Base-by-base conservation (phyloP, 2,113 vertebrate genomes). In the Hoplias malabaricus region DNA sequence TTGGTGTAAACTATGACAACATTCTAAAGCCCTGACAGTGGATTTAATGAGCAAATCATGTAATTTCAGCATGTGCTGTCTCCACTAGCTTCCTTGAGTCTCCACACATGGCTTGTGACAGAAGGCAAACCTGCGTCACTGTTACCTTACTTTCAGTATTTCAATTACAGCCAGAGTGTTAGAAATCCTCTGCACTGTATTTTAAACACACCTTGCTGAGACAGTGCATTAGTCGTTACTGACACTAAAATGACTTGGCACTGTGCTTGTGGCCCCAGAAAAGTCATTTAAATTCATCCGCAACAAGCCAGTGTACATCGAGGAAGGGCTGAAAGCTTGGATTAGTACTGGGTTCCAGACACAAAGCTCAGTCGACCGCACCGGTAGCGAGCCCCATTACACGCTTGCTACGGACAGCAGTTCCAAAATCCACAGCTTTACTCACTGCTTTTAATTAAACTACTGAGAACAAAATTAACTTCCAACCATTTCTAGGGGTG, bases 371-470 rank as follows among this genome's bases (percentile, higher is more conserved):
- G 75, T 75, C 75, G 71, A 79, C 40, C 72, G 74, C 84, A 82
- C 75, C 82, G 76, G 56, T 27, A 29, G 77, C 86, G 75, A 86
- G 80, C 69, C 71, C 80, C 78, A 88, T 86, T 84, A 87, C 84
- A 86, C 57, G 61, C 83, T 67, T 66, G 36, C 61, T 86, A 70
- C 61, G 59, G 79, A 82, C 83, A 84, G 83, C 85, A 77, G 78
- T 46, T 80, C 79, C 42, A 59, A 87, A 89, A 88, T 88, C 87
- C 86, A 76, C 21, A 82, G 77, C 82, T 84, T 87, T 78, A 85
- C 80, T 87, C 38, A 5, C 72, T 84, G 85, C 80, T 80, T 90
- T 85, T 89, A 89, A 92, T 91, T 89, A 86, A 85, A 81, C 85
- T 84, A 86, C 81, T 84, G 84, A 73, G 63, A 46, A 75, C 12